These are phyloP conservation scores for Samia ricini DNA, from an alignment of 1,140 invertebrate genomes.

Conservation along the genomic window DNA sequence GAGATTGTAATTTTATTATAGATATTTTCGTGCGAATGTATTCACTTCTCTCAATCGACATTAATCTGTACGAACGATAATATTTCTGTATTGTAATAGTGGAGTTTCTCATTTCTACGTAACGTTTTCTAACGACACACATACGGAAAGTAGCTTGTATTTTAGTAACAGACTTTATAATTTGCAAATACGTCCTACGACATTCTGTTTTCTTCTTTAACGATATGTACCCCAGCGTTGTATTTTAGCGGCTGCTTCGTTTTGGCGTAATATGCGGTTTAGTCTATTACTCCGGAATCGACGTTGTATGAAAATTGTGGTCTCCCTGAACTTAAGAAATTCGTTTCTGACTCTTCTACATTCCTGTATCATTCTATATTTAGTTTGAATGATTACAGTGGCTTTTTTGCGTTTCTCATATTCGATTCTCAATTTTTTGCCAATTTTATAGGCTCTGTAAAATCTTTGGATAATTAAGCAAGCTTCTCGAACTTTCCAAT, in stretches of 20 bases:
- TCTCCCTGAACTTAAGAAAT: conserved; percentile 46
- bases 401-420: conserved; percentile 6
- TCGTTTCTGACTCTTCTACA: conserved; percentile 38
- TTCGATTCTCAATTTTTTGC: not conserved
- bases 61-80: conserved; percentile 48
- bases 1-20: conserved; percentile 56
- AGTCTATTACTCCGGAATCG: conserved; percentile 52
- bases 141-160: conserved; percentile 52
- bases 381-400: conserved; percentile 38
- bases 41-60: conserved; percentile 30
- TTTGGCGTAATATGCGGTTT: conserved; percentile 32
- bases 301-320: conserved; percentile 52
- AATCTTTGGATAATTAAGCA: conserved; percentile 33
- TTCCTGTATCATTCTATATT: conserved; percentile 35
- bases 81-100: conserved; percentile 49
- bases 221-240: conserved; percentile 71
- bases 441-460: conserved; percentile 26
- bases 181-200: conserved; percentile 43
- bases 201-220: conserved; percentile 41
- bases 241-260: conserved; percentile 56
- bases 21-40: conserved; percentile 45
- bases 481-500: conserved; percentile 20
- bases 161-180: conserved; percentile 36
- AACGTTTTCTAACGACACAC: conserved; percentile 45
- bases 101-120: conserved; percentile 35